Evolutionary conservation across 2,113 vertebrate species (phyloP).

Genomic region (Lophius piscatorius): DNA sequence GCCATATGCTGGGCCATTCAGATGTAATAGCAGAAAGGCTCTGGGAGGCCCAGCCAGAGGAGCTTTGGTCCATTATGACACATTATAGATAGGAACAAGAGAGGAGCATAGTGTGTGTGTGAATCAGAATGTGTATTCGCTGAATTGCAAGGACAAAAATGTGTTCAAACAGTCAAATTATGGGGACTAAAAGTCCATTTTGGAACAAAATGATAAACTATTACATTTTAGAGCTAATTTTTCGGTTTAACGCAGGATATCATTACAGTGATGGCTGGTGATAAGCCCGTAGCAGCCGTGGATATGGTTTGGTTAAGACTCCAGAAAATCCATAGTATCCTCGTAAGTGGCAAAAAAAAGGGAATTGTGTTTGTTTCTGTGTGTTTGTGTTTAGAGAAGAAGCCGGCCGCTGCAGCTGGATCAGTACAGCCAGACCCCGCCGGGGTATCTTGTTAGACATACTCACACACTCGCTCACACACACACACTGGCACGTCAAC

Average conservation of each 20-base stretch:
- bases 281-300: not conserved
- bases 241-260: not conserved
- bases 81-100: conserved; percentile 57
- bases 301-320: not conserved
- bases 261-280: not conserved
- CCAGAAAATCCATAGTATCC: conserved; percentile 24
- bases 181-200: conserved; percentile 2
- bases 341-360: conserved; percentile 38
- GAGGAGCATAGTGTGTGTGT: conserved; percentile 29
- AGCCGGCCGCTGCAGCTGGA: conserved; percentile 62
- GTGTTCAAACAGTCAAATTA: conserved; percentile 21
- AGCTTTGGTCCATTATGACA: conserved; percentile 62
- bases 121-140: conserved; percentile 14
- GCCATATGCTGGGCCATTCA: conserved; percentile 76
- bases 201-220: not conserved
- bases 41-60: conserved; percentile 60
- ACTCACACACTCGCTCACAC: conserved; percentile 19
- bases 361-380: conserved; percentile 12
- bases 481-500: conserved; percentile 51
- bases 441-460: conserved; percentile 69
- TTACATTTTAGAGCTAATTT: conserved; percentile 4
- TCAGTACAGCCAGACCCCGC: conserved; percentile 59
- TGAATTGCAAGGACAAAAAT: conserved; percentile 20
- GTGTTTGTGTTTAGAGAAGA: conserved; percentile 33
- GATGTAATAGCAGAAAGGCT: conserved; percentile 69